A percentile compares a stretch with the other conserved stretches of the same genome.
Evolutionary conservation across 2,888 invertebrate species (phyloP).

Genomic region (Drosophila austrosaltans): DNA sequence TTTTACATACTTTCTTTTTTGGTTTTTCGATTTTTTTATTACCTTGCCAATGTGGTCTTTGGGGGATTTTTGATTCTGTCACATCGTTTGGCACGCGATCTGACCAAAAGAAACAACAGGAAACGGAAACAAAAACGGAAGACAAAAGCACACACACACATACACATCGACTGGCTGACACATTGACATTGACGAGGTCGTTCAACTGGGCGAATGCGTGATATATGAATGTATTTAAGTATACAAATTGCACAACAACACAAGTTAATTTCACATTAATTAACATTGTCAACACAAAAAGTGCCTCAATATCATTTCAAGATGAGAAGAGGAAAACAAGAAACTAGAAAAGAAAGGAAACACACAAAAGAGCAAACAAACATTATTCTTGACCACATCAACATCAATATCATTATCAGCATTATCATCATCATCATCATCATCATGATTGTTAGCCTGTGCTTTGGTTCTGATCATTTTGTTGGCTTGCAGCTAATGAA

Average conservation of each 20-base stretch:
- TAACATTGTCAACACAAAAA: conserved; percentile 68
- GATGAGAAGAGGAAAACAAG: conserved; percentile 24
- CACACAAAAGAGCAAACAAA: neutral
- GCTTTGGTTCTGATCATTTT: neutral
- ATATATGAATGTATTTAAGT: conserved; percentile 55
- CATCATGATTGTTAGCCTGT: conserved; percentile 16
- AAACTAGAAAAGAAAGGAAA: conserved; percentile 14
- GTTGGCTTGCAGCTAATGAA: conserved; percentile 51
- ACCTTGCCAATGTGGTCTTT: conserved; percentile 40
- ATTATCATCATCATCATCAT: neutral
- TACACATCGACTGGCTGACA: conserved; percentile 32
- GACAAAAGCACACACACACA: conserved; percentile 11
- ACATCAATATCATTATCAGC: neutral
- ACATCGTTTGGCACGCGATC: conserved; percentile 79
- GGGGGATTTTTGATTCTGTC: conserved; percentile 53
- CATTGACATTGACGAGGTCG: conserved; percentile 65
- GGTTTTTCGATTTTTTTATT: conserved; percentile 5
- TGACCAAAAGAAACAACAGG: conserved; percentile 42
- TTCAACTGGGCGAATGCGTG: conserved; percentile 73
- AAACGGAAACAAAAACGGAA: conserved; percentile 51
- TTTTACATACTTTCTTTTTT: neutral
- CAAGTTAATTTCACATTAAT: conserved; percentile 72
- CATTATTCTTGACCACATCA: neutral
- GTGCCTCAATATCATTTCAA: conserved; percentile 59
- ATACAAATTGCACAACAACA: conserved; percentile 29